These are phyloP conservation scores for Hecatera dysodea DNA, from an alignment of 2,888 invertebrate genomes.

Conservation along the genomic window DNA sequence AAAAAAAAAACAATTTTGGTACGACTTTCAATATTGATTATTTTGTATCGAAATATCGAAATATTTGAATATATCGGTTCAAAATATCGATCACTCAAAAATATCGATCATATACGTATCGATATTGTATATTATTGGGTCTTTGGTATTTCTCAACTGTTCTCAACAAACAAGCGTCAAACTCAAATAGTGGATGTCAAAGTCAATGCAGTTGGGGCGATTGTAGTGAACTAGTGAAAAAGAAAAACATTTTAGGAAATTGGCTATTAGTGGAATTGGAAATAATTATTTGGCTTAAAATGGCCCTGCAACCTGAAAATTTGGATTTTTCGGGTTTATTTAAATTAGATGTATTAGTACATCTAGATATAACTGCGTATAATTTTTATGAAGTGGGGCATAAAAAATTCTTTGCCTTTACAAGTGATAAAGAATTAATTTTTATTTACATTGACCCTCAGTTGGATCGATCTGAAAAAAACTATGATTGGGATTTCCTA, in stretches of 20 bases:
- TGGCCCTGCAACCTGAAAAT: slow-evolving; percentile 81
- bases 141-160: too few relatives aligned
- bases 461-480: slow-evolving; percentile 81
- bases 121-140: too few relatives aligned
- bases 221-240: not conserved
- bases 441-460: slow-evolving; percentile 84
- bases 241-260: not conserved
- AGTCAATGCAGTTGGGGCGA: not conserved
- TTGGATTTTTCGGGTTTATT: slow-evolving; percentile 88
- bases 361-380: slow-evolving; percentile 82
- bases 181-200: too few relatives aligned
- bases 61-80: too few relatives aligned
- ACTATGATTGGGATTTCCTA: slow-evolving; percentile 87
- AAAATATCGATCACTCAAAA: too few relatives aligned
- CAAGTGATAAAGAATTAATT: slow-evolving; percentile 84
- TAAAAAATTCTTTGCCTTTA: slow-evolving; percentile 86
- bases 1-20: too few relatives aligned
- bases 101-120: too few relatives aligned
- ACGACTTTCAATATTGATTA: too few relatives aligned
- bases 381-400: slow-evolving; percentile 88
- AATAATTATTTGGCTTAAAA: slow-evolving; percentile 58
- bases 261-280: not conserved
- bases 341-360: slow-evolving; percentile 86
- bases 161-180: too few relatives aligned
- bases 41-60: too few relatives aligned